Conservation (phyloP, 2,797 vertebrate genomes). For the Gephyroberyx darwinii region DNA sequence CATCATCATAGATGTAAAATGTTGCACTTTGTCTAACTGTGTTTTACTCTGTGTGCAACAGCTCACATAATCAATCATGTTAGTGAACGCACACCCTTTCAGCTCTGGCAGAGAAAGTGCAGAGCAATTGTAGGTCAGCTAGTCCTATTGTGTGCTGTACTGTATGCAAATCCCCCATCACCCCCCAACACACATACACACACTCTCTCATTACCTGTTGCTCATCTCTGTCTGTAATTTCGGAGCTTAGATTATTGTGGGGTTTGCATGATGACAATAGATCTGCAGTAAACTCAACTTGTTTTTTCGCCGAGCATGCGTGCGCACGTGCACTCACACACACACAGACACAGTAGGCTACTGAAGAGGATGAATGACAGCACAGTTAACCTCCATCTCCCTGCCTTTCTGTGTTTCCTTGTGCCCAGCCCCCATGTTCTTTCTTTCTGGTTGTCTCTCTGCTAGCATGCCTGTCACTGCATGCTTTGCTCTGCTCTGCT, state of each 20-base stretch:
- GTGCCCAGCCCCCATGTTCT: neutral
- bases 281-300: slow-evolving; percentile 26
- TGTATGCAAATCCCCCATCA: slow-evolving; percentile 18
- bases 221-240: slow-evolving; percentile 38
- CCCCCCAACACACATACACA: slow-evolving; percentile 1
- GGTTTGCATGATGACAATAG: slow-evolving; percentile 35
- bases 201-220: slow-evolving; percentile 37
- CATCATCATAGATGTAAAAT: neutral
- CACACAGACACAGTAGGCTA: slow-evolving; percentile 22
- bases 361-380: slow-evolving; percentile 50
- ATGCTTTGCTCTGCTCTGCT: neutral
- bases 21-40: neutral
- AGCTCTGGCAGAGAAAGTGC: no score
- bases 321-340: slow-evolving; percentile 34
- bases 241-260: slow-evolving; percentile 35
- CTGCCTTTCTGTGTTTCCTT: slow-evolving; percentile 4
- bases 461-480: neutral
- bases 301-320: slow-evolving; percentile 41
- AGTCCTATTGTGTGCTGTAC: slow-evolving; percentile 1
- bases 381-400: slow-evolving; percentile 40
- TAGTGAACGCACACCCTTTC: no score
- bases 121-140: slow-evolving; percentile 1
- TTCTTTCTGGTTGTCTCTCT: slow-evolving; percentile 5
- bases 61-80: no score
- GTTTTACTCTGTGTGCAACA: no score